Evolutionary conservation across 2,113 vertebrate genomes (phyloP).

Genomic region (Hipposideros armiger): DNA sequence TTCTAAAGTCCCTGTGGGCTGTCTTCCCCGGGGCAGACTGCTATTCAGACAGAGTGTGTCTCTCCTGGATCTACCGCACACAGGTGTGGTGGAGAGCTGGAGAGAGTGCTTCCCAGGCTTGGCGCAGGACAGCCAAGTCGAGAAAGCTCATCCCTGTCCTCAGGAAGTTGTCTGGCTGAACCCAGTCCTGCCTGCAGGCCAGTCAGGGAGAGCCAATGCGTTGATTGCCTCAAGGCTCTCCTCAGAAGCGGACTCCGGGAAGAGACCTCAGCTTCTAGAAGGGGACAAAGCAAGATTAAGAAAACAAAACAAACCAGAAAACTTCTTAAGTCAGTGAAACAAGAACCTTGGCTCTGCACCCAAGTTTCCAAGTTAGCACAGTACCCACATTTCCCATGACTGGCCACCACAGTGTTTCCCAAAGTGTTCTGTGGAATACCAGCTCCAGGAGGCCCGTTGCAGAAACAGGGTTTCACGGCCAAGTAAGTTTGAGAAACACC

Average conservation of each 20-base stretch:
- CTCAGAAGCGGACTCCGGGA: too few relatives aligned
- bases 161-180: background rate
- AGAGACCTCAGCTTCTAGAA: background rate
- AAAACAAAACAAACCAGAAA: background rate
- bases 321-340: accelerated
- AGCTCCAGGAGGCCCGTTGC: background rate
- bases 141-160: background rate
- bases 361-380: background rate
- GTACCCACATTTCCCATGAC: accelerated
- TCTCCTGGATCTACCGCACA: background rate
- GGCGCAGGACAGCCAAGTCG: background rate
- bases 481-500: background rate
- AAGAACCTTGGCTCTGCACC: background rate
- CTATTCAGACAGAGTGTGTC: background rate
- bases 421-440: background rate
- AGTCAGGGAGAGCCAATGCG: accelerated
- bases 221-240: too few relatives aligned
- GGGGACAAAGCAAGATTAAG: background rate
- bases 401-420: background rate
- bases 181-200: too few relatives aligned
- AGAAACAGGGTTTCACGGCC: background rate
- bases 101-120: background rate
- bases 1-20: background rate
- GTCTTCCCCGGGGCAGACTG: background rate
- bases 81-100: background rate